Percentiles rank a stretch among this genome's conserved stretches.
phyloP scores from a whole-genome alignment of 2,797 vertebrate species.

The Sebastes nivosus region DNA sequence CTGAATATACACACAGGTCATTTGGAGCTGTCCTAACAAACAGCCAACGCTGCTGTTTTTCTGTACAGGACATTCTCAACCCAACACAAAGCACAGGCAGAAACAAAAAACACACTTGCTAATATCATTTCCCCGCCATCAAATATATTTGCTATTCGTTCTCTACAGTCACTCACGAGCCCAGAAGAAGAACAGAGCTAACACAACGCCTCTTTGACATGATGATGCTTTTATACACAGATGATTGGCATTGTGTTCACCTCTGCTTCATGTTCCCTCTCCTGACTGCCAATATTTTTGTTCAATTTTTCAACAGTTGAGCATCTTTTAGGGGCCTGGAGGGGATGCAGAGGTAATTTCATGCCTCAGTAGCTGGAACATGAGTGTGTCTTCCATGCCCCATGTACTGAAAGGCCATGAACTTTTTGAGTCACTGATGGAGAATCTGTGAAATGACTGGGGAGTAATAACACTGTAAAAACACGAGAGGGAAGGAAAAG shows the following conservation, averaged over 20 bases:
- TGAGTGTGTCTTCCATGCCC: constrained; percentile 31
- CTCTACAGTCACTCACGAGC: not conserved
- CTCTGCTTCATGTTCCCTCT: not conserved
- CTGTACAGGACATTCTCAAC: not conserved
- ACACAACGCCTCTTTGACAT: not conserved
- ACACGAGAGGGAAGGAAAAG: not conserved
- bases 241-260: constrained; percentile 6
- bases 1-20: not conserved
- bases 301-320: constrained; percentile 15
- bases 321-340: constrained; percentile 11
- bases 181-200: not conserved
- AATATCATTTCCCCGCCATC: not conserved
- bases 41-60: not conserved
- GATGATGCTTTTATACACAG: not conserved
- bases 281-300: constrained; percentile 29
- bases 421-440: constrained; percentile 19
- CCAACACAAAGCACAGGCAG: not conserved
- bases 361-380: constrained; percentile 61
- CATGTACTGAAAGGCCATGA: constrained; percentile 20
- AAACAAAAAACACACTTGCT: no score
- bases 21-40: not conserved
- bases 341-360: constrained; percentile 64
- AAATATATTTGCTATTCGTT: not conserved
- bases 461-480: constrained; percentile 28
- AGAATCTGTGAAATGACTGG: constrained; percentile 27